Evolutionary conservation across 2,888 invertebrate genomes (phyloP), one percentile per base, ranked within the genome.

Genomic region (Caenorhabditis sp.): DNA sequence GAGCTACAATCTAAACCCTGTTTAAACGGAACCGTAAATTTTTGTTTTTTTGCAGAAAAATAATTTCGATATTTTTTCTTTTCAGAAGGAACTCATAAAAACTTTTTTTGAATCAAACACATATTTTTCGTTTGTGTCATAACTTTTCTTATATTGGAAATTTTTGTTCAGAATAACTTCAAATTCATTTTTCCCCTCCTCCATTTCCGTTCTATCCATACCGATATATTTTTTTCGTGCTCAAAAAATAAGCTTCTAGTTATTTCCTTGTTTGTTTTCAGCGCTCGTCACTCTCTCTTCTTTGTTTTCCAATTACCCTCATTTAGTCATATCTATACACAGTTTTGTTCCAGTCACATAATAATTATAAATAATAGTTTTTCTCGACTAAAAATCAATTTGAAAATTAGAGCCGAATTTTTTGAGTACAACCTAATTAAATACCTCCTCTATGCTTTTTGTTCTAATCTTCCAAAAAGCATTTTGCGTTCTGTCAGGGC

Each of bases 281-380:
- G 66, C n/a, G n/a, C n/a, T 31, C 31, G 31, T 6, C 31, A 5
- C 43, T 43, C 14, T 14, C 3, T 43, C 17, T 43, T 43, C 43
- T 43, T 43, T 58, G 61, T 66, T 71, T 26, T 68, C 75, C 26
- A 83, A 84, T 66, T 77, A 83, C 59, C 77, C 81, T 23, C 76
- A 80, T 49, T 66, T 82, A 53, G 86, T 85, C 62, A 72, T 86
- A 26, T 43, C 6, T 43, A n/a, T n/a, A n/a, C n/a, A n/a, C n/a
- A n/a, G n/a, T n/a, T n/a, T n/a, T n/a, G n/a, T 43, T 43, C 14
- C 17, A 17, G 43, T 17, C 10, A 31, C 4, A 31, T 6, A 4
- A 31, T 6, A 31, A 31, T 10, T 31, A 4, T 6, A 31, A 31
- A 10, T 31, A 6, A 31, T 10, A 4, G 10, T 31, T 4, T 31